Percentiles rank a stretch among this genome's conserved stretches.
These are phyloP conservation scores for Nerophis lumbriciformis DNA, from an alignment of 2,113 vertebrate species.

Conservation along the genomic window DNA sequence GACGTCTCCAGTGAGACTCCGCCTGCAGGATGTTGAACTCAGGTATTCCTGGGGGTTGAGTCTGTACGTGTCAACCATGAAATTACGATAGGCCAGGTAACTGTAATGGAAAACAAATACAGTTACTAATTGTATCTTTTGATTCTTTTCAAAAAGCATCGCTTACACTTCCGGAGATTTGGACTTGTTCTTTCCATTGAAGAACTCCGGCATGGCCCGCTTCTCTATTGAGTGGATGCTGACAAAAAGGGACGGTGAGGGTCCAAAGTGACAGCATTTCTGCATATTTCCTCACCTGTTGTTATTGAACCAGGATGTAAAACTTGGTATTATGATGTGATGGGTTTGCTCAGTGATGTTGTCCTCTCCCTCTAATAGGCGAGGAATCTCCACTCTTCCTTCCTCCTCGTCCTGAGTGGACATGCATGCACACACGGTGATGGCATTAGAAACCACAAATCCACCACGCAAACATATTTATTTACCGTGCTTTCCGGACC, in stretches of 20 bases:
- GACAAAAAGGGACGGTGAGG: neutral
- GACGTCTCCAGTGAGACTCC: slow-evolving; percentile 94
- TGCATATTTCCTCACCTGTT: slow-evolving; percentile 78
- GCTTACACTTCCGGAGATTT: slow-evolving; percentile 98
- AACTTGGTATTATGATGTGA: slow-evolving; percentile 96
- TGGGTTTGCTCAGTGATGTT: slow-evolving; percentile 92
- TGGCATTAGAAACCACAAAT: neutral
- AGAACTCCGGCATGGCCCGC: slow-evolving; percentile 92
- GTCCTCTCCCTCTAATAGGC: slow-evolving; percentile 86
- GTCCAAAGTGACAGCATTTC: neutral
- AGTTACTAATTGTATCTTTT: neutral
- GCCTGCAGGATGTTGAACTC: slow-evolving; percentile 89
- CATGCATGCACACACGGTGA: neutral
- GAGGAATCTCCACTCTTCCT: slow-evolving; percentile 79
- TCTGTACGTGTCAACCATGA: slow-evolving; percentile 97
- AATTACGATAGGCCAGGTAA: slow-evolving; percentile 96
- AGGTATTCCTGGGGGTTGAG: slow-evolving; percentile 96
- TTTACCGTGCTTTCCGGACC: too few species aligned
- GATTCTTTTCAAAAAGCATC: neutral
- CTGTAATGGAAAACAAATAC: slow-evolving; percentile 56
- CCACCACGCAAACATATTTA: too few species aligned
- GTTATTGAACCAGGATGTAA: slow-evolving; percentile 95
- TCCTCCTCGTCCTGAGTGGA: slow-evolving; percentile 83
- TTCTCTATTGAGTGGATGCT: slow-evolving; percentile 95
- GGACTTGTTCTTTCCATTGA: slow-evolving; percentile 96